Percentiles rank a stretch among this genome's conserved stretches.
Conservation (phyloP, 2,113 vertebrate species). For the Pygoscelis antarcticus region DNA sequence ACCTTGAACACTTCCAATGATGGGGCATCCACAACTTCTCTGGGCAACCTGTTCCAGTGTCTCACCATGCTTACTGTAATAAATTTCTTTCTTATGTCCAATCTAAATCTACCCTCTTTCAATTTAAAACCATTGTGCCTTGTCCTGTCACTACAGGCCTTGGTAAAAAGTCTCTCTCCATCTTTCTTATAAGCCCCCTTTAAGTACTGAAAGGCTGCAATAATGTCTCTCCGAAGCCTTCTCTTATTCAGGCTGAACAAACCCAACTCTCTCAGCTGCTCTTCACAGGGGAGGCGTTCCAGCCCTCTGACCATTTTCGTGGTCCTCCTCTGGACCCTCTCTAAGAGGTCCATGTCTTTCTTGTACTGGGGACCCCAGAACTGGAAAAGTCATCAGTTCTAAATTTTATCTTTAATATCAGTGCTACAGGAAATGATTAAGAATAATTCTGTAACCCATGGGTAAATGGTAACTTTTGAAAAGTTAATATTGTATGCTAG, state of each 20-base stretch:
- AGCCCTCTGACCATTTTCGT: not conserved
- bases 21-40: not conserved
- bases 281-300: not conserved
- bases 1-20: not conserved
- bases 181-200: not conserved
- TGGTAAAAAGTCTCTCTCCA: not conserved
- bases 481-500: not conserved
- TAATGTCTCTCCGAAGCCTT: not conserved
- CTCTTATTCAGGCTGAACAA: not conserved
- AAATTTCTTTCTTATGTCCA: not conserved
- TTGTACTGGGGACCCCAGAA: not conserved
- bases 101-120: not conserved
- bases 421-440: not conserved
- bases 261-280: not conserved
- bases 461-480: not conserved
- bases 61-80: not conserved
- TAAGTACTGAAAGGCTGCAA: not conserved
- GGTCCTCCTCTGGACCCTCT: not conserved
- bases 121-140: not conserved
- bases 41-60: not conserved
- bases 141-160: too few species aligned
- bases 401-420: not conserved
- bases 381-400: not conserved
- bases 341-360: not conserved
- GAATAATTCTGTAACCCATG: not conserved